A percentile compares a stretch with the other conserved stretches of the same genome.
Conservation (phyloP, 2,113 vertebrate genomes). For the Microcebus lehilahytsara region DNA sequence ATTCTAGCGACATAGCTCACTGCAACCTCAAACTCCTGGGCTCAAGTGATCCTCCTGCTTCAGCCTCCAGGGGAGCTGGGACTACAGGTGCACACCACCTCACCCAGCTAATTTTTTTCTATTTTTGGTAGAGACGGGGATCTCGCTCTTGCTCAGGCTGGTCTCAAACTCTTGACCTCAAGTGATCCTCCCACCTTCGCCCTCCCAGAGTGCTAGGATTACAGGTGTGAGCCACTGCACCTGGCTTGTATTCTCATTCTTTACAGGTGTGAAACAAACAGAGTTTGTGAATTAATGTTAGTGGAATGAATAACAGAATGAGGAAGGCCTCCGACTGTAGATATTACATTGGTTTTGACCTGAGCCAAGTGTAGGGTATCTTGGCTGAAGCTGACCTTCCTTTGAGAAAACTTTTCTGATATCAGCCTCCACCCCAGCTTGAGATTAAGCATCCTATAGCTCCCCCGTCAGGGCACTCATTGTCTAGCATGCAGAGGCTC, state of each 20-base stretch:
- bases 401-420: background rate
- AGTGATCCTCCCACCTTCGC: no score
- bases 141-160: no score
- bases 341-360: background rate
- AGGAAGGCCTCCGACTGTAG: background rate
- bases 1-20: no score
- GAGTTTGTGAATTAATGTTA: background rate
- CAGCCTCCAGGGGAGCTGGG: no score
- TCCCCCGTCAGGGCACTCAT: background rate
- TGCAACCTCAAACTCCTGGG: no score
- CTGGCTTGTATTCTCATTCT: background rate
- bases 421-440: background rate
- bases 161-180: no score
- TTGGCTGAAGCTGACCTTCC: background rate
- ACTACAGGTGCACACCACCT: no score
- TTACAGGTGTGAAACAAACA: background rate
- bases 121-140: no score
- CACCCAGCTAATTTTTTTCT: no score
- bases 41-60: no score
- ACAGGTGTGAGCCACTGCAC: no score
- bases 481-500: background rate
- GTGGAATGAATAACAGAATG: background rate
- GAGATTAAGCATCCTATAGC: background rate
- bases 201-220: no score
- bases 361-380: accelerated